phyloP scores from a whole-genome alignment of 2,888 invertebrate species.

The Spisula subtruncata region DNA sequence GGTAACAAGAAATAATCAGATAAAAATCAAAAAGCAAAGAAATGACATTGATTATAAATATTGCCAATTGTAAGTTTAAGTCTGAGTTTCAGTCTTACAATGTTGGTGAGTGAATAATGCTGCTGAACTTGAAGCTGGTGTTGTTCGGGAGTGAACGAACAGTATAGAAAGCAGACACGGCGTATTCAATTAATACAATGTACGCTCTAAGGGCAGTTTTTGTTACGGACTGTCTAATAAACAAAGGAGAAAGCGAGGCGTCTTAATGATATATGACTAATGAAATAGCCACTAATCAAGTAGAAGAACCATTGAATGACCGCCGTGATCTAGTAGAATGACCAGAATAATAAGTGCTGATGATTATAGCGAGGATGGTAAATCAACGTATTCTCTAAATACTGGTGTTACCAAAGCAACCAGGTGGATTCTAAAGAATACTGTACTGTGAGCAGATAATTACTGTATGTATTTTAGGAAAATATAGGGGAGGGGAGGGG shows the following conservation, averaged over 20 bases:
- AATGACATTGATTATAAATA: too few relatives aligned
- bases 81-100: too few relatives aligned
- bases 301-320: not conserved
- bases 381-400: not conserved
- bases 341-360: not conserved
- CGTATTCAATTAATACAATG: constrained; percentile 21
- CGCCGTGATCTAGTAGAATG: not conserved
- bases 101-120: too few relatives aligned
- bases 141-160: not conserved
- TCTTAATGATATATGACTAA: constrained; percentile 20
- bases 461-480: too few relatives aligned
- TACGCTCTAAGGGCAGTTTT: not conserved
- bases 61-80: too few relatives aligned
- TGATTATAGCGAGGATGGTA: not conserved
- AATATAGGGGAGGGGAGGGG: too few relatives aligned
- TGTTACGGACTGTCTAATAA: constrained; percentile 10
- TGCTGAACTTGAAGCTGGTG: too few relatives aligned
- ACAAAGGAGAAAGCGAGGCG: constrained; percentile 1
- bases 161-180: not conserved
- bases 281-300: constrained; percentile 17
- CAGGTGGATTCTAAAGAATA: too few relatives aligned
- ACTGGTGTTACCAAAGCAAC: not conserved
- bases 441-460: too few relatives aligned
- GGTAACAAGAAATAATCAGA: too few relatives aligned
- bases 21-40: too few relatives aligned